A percentile compares a stretch with the other conserved stretches of the same genome.
Conservation (phyloP, 2,797 vertebrate species). For the Spondyliosoma cantharus region DNA sequence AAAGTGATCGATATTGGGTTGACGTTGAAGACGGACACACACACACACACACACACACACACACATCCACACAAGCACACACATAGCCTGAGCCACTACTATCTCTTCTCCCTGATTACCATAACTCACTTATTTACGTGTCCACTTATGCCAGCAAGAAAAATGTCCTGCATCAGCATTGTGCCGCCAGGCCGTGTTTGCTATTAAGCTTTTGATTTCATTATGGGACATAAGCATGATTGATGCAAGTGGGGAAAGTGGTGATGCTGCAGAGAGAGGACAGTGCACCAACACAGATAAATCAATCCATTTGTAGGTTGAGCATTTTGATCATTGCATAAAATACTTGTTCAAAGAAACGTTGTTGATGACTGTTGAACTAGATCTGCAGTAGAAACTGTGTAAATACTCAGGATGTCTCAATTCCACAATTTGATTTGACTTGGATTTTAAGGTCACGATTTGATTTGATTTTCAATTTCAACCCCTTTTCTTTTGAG, state of each 20-base stretch:
- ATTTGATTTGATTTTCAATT: too few relatives aligned
- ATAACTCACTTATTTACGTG: conserved; percentile 79
- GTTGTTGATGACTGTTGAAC: not conserved
- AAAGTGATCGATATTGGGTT: conserved; percentile 76
- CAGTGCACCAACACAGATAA: conserved; percentile 43
- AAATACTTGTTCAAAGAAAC: conserved; percentile 31
- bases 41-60: conserved; percentile 14
- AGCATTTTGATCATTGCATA: conserved; percentile 59
- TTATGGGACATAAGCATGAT: conserved; percentile 84
- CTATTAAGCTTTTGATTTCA: conserved; percentile 83
- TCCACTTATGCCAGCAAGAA: conserved; percentile 79
- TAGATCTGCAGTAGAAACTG: not conserved
- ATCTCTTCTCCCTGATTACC: conserved; percentile 72
- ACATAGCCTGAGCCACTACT: conserved; percentile 34
- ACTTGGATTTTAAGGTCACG: too few relatives aligned
- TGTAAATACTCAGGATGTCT: not conserved
- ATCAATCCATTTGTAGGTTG: conserved; percentile 63
- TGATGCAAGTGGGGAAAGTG: conserved; percentile 74
- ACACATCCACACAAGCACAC: conserved; percentile 11
- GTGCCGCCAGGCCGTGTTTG: conserved; percentile 71
- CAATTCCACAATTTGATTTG: too few relatives aligned
- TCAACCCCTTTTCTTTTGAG: too few relatives aligned
- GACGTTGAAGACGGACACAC: conserved; percentile 39
- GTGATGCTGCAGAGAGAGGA: conserved; percentile 69
- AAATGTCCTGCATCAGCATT: conserved; percentile 81